Base-by-base conservation (phyloP, 2,113 vertebrate genomes). In the Callithrix jacchus region DNA sequence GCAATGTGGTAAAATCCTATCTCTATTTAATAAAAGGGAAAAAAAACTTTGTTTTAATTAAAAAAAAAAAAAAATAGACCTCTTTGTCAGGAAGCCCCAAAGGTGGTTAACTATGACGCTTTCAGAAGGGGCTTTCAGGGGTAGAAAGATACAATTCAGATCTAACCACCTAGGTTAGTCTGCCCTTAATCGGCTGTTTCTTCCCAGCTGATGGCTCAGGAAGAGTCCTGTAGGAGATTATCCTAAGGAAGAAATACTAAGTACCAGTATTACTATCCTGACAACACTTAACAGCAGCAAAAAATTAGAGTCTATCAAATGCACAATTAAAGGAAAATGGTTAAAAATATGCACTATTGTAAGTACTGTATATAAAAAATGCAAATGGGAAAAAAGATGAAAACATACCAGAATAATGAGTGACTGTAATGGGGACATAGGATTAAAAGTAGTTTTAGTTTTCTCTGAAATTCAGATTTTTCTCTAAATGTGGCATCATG, bases 391-490 rank as follows among this genome's bases (percentile, higher is more conserved):
- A 40, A 71, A 71, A 71, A 71, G 71, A 70, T 64, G 9, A 91
- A 66, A 45, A 86, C 9, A 64, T 6, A 70, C 14, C n/a, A 84
- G 40, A 84, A 92, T 81, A 45, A 86, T 37, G 30, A 20, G 49
- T 68, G 35, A 68, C 1, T 23, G 2, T 52, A 77, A 2, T 74
- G 17, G 8, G 64, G 30, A 92, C 25, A 56, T 0, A 79, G 21
- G 4, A 93, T 45, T 86, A 86, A 77, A 95, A 94, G 64, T 42
- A 82, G 23, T 79, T 90, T 88, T 94, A 71, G n/a, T 79, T 68
- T 68, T 86, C 37, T 81, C 35, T 84, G 74, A 79, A 83, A 54
- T 83, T 17, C 42, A 64, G 20, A 42, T 56, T 95, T 84, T 83
- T 96, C 87, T 91, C 92, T 73, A 64, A 91, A 89, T 80, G 8